Percentiles rank a stretch among this genome's conserved stretches.
Conservation (phyloP, 2,113 vertebrate species). For the Dryoscopus gambensis region DNA sequence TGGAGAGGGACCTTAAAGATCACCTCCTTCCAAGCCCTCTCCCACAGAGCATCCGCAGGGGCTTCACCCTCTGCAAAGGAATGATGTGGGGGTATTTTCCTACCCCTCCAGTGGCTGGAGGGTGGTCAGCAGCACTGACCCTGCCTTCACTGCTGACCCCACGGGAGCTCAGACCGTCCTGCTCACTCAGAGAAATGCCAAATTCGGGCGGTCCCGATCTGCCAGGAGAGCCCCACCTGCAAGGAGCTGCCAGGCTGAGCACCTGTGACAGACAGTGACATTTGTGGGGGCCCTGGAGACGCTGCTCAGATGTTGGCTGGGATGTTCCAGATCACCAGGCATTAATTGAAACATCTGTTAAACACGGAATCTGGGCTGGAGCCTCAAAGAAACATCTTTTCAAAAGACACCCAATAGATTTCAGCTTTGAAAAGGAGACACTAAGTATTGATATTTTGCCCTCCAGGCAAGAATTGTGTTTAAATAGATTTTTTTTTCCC, state of each 20-base stretch:
- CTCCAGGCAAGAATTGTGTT: background rate
- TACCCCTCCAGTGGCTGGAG: background rate
- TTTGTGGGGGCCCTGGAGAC: background rate
- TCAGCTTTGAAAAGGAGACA: background rate
- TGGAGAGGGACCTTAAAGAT: background rate
- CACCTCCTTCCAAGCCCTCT: background rate
- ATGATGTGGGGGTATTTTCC: accelerated
- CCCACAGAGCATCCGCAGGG: background rate
- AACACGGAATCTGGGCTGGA: background rate
- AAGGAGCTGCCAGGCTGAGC: background rate
- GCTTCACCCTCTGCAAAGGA: background rate
- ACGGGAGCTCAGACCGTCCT: accelerated
- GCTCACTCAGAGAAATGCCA: background rate
- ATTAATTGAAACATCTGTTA: background rate
- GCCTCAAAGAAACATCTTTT: background rate
- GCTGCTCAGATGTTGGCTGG: background rate
- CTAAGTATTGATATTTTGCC: background rate
- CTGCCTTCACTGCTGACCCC: background rate
- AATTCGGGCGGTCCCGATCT: background rate
- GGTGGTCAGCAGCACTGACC: background rate
- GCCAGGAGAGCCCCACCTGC: background rate
- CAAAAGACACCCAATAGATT: background rate
- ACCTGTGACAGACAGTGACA: background rate
- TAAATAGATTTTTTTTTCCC: background rate
- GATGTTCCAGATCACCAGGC: background rate